Conservation (phyloP, 2,888 invertebrate genomes). For the Brenthis daphne region DNA sequence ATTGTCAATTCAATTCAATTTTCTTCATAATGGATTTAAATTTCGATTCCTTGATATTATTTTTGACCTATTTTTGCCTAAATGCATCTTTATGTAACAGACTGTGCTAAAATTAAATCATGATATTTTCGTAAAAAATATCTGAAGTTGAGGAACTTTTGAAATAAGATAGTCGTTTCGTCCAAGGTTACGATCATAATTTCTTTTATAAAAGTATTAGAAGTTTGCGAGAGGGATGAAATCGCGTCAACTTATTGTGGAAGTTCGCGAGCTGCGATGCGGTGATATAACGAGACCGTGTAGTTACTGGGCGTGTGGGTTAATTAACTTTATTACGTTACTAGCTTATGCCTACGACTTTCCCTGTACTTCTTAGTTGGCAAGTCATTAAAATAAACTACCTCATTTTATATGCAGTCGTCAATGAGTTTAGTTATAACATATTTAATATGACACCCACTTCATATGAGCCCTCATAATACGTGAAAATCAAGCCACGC, state of each 20-base stretch:
- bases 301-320: neutral
- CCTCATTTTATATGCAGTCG: too few relatives aligned
- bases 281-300: neutral
- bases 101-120: neutral
- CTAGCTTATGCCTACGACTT: neutral
- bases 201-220: constrained; percentile 15
- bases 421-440: too few relatives aligned
- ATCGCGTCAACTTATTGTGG: constrained; percentile 20
- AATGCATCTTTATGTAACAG: too few relatives aligned
- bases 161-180: constrained; percentile 11
- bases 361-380: too few relatives aligned
- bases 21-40: too few relatives aligned
- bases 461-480: too few relatives aligned
- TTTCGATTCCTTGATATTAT: too few relatives aligned
- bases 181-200: constrained; percentile 9
- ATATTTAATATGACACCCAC: too few relatives aligned
- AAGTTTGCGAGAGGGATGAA: constrained; percentile 13
- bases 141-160: constrained; percentile 3
- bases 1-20: too few relatives aligned
- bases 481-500: too few relatives aligned
- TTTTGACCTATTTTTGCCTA: too few relatives aligned
- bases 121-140: neutral
- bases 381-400: too few relatives aligned
- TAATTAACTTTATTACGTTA: neutral
- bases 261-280: constrained; percentile 17